Evolutionary conservation across 2,113 vertebrate species (phyloP), one percentile per base, ranked within the genome.

Genomic region (Albula glossodonta): DNA sequence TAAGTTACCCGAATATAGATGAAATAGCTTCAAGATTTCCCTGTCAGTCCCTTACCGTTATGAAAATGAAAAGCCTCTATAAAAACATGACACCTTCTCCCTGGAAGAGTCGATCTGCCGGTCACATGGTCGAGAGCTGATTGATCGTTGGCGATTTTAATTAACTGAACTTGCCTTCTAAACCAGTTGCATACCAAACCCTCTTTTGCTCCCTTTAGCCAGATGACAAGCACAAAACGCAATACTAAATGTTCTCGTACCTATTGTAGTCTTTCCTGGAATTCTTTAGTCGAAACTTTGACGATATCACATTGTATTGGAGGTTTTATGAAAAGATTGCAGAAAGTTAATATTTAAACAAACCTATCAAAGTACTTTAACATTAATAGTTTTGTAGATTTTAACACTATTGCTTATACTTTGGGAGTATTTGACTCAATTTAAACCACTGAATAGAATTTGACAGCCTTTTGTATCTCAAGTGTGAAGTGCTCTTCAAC

Each of bases 221-320:
- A 12, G 41, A 25, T 25, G 4, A 50, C 13, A 60, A 82, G 52
- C 8, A 87, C 91, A 90, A 53, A 86, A 90, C 92, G 12, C 31
- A 41, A 41, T 0, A 41, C 31, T 41, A 41, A 41, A 41, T 41
- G 31, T 41, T 41, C 31, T 41, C 31, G 31, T 41, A 41, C 31
- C 31, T 41, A 41, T 41, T 41, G 31, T 41, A 41, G 31, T 41
- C 31, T 41, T 41, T 41, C 31, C 31, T 41, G 31, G 31, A 41
- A 41, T 41, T 41, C 31, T 41, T 41, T 60, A 57, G 52, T 31
- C 31, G n/a, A 56, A 52, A 15, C 41, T 41, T 57, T 41, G 52
- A 41, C 13, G 13, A 51, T 53, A 56, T 52, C 19, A 15, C 51
- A 81, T 53, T 81, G 22, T 82, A 1, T 22, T 11, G 12, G 79